A percentile compares a stretch with the other conserved stretches of the same genome.
These are phyloP conservation scores for Lepidocolaptes lacrymiger DNA, from an alignment of 2,797 vertebrate genomes.

Conservation along the genomic window DNA sequence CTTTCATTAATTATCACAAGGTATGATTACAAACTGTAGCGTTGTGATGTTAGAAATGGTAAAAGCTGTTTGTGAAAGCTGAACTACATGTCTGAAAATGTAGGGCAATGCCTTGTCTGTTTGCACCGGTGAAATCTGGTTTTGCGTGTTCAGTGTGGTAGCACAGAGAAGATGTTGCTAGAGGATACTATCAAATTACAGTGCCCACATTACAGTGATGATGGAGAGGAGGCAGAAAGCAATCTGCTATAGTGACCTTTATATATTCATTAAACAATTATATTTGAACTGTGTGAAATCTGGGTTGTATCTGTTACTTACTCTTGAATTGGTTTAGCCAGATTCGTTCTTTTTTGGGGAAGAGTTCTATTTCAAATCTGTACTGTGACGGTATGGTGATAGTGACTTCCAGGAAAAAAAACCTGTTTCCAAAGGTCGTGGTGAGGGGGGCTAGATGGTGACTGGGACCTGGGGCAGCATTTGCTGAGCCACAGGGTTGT, in stretches of 20 bases:
- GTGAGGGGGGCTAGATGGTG: neutral
- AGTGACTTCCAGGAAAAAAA: neutral
- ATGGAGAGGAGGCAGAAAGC: neutral
- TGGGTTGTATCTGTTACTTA: neutral
- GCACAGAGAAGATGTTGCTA: neutral
- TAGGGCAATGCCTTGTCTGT: neutral
- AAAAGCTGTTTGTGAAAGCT: neutral
- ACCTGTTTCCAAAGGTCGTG: neutral
- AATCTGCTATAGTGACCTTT: neutral
- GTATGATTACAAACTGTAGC: neutral
- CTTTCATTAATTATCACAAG: neutral
- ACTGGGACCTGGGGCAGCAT: neutral
- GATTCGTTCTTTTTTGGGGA: neutral
- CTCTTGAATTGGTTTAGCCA: neutral
- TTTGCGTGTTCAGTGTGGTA: neutral
- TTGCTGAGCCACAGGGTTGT: neutral
- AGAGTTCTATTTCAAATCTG: neutral
- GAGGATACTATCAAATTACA: neutral
- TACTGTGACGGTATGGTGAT: fast-evolving
- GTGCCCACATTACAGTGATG: neutral
- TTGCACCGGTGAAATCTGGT: neutral
- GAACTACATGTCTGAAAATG: fast-evolving
- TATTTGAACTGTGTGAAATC: neutral
- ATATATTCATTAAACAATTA: neutral
- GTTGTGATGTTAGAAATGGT: fast-evolving